Evolutionary conservation across 1,140 invertebrate species (phyloP).

Genomic region (Ooceraea biroi): DNA sequence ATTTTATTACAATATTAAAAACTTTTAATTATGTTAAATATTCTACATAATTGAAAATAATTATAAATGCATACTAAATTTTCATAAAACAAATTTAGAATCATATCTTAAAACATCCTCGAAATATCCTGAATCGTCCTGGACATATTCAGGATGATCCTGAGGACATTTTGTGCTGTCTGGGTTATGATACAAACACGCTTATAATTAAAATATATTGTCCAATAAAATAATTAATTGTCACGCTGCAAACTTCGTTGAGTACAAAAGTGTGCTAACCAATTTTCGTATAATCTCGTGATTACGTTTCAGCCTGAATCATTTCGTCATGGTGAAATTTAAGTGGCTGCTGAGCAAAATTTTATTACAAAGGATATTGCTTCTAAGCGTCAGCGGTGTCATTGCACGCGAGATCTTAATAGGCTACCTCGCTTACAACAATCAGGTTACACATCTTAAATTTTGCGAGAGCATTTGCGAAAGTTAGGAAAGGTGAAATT

Average conservation of each 20-base stretch:
- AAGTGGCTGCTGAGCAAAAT: constrained; percentile 50
- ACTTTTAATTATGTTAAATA: too few species aligned
- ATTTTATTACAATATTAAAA: too few species aligned
- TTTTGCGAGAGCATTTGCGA: neutral
- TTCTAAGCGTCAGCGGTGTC: constrained; percentile 63
- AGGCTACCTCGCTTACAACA: constrained; percentile 72
- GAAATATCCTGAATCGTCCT: too few species aligned
- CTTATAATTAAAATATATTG: neutral
- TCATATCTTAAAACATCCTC: too few species aligned
- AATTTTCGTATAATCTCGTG: neutral
- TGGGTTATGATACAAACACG: too few species aligned
- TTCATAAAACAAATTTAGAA: too few species aligned
- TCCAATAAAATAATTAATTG: neutral
- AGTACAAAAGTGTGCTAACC: neutral
- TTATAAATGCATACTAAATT: too few species aligned
- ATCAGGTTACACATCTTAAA: constrained; percentile 63
- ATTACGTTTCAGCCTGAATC: constrained; percentile 10
- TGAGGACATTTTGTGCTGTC: too few species aligned
- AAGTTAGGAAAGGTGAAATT: neutral
- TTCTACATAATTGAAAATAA: too few species aligned
- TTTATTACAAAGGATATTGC: constrained; percentile 63
- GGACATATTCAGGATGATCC: too few species aligned
- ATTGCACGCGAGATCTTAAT: constrained; percentile 68
- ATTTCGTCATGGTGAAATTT: constrained; percentile 65
- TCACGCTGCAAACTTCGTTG: neutral